Conservation (phyloP, 2,113 vertebrate species). For the Astur gentilis region DNA sequence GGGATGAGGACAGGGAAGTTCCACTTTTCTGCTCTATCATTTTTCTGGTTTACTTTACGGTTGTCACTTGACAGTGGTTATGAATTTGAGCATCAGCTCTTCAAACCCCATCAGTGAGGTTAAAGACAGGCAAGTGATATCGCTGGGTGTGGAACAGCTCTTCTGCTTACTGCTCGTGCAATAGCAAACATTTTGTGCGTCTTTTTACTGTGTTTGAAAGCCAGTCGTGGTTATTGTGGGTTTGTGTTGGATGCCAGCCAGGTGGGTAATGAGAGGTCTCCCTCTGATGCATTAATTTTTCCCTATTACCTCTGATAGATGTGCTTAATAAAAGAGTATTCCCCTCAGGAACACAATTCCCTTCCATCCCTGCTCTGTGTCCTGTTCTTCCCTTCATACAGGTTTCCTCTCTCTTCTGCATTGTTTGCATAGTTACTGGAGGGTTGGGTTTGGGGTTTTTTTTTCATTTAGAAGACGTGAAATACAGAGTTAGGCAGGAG, state of each 20-base stretch:
- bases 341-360: neutral
- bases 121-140: neutral
- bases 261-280: neutral
- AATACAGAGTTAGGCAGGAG: neutral
- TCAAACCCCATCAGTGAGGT: neutral
- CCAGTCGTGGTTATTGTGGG: neutral
- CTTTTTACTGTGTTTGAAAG: neutral
- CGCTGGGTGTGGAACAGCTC: neutral
- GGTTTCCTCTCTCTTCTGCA: neutral
- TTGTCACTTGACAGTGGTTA: neutral
- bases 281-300: neutral
- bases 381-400: neutral
- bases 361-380: neutral
- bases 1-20: neutral
- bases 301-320: neutral
- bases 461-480: neutral
- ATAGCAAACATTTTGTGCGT: neutral
- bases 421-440: neutral
- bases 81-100: neutral
- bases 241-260: neutral
- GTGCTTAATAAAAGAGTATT: neutral
- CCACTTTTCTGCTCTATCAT: rapidly evolving
- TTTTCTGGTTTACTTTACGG: neutral
- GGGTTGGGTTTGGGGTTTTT: too few species aligned
- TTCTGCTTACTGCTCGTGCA: neutral